phyloP scores from a whole-genome alignment of 2,888 invertebrate species.

The Watsonalla cultraria region DNA sequence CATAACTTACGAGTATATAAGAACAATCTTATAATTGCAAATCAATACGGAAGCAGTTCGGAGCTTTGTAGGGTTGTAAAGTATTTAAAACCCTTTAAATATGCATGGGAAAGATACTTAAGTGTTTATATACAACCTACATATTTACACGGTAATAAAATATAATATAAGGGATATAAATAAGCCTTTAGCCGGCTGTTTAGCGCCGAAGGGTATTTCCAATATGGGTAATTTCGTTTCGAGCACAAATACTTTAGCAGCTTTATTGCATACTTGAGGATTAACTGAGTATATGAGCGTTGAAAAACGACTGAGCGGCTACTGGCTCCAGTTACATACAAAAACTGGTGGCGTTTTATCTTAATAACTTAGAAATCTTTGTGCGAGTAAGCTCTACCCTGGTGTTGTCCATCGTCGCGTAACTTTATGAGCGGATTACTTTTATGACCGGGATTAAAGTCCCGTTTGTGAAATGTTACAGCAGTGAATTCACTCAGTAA shows the following conservation, averaged over 20 bases:
- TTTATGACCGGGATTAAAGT: conserved; percentile 75
- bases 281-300: conserved; percentile 72
- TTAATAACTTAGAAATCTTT: conserved; percentile 77
- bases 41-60: conserved; percentile 49
- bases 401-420: conserved; percentile 76
- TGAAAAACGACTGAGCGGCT: conserved; percentile 64
- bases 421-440: conserved; percentile 77
- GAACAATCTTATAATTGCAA: conserved; percentile 53
- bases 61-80: conserved; percentile 43
- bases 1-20: conserved; percentile 48
- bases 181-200: conserved; percentile 68
- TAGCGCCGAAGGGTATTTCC: conserved; percentile 75
- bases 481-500: conserved; percentile 50
- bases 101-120: conserved; percentile 41
- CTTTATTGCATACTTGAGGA: conserved; percentile 75
- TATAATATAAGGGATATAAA: conserved; percentile 59
- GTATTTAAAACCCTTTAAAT: conserved; percentile 42
- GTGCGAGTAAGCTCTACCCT: conserved; percentile 73
- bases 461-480: conserved; percentile 74
- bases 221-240: conserved; percentile 76
- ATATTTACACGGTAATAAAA: conserved; percentile 40
- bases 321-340: conserved; percentile 60
- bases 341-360: conserved; percentile 74
- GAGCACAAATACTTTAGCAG: conserved; percentile 74
- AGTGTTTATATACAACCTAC: conserved; percentile 33